Base-by-base conservation (phyloP, 2,797 vertebrate species). In the Protosalanx chinensis region DNA sequence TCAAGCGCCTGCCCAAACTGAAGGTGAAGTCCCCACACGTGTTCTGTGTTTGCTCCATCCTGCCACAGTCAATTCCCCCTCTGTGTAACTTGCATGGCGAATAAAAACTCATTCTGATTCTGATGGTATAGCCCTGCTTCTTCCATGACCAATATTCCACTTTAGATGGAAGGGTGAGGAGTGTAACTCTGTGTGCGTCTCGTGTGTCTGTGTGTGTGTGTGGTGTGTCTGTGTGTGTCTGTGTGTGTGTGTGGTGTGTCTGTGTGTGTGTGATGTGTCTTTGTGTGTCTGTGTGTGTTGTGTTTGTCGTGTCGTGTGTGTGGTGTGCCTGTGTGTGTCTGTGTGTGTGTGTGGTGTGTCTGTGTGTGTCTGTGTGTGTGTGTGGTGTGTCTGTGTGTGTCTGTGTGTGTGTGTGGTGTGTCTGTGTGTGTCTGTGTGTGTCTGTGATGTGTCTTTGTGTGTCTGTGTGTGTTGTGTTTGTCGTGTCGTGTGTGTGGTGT, bases 1-100 rank as follows among this genome's bases (percentile, higher is more conserved):
- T 99, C 86, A 99, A 99, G 72, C 88, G 97, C 2, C 93, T 99
- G 70, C 97, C 97, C 12, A 98, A 99, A 72, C 89, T 99, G 62
- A 99, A 99, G 96, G 97, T 98, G 75, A 46, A 46, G 2, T 27
- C 23, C 23, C 23, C 23, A 27, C 23, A 27, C 23, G 23, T 27
- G 23, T 27, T n/a, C n/a, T n/a, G n/a, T n/a, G n/a, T n/a, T n/a
- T 27, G 23, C 23, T 27, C 23, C 23, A 27, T 27, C 23, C 23
- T 27, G 23, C 23, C 23, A 27, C 23, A 27, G 23, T 27, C 23
- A 27, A 27, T 27, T 27, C 23, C 1, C 23, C 23, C 23, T 27
- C 23, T 27, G 23, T 27, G 23, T 27, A 27, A 27, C 23, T 27
- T 27, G 23, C 23, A 1, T 27, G 23, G 23, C 23, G 23, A 27